phyloP scores from a whole-genome alignment of 1,140 invertebrate species.

The Lasaia peninsularis region DNA sequence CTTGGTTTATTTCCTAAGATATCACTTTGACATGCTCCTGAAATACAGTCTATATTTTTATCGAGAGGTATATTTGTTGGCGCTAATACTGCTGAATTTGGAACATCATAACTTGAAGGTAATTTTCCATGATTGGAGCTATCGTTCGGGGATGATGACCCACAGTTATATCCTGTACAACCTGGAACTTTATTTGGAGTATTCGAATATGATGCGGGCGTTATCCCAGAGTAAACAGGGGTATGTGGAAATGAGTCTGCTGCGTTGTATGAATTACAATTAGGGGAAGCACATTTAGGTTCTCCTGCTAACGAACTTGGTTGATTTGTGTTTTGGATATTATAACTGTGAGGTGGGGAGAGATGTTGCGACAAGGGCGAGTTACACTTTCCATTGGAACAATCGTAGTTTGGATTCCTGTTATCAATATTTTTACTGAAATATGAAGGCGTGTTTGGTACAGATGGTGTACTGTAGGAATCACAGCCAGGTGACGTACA shows the following conservation, averaged over 20 bases:
- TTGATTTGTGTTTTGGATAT: neutral
- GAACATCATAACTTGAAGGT: conserved; percentile 48
- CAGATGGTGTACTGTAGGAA: neutral
- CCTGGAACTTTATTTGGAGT: conserved; percentile 33
- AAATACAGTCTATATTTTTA: neutral
- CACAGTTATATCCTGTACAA: conserved; percentile 39
- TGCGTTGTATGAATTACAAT: conserved; percentile 7
- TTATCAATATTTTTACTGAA: conserved; percentile 1
- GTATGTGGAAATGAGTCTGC: neutral
- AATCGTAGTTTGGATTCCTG: conserved; percentile 13
- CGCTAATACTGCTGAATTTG: conserved; percentile 31
- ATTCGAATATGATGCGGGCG: conserved; percentile 17
- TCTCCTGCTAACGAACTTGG: neutral
- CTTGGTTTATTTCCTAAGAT: neutral
- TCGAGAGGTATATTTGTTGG: neutral
- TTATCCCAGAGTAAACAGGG: conserved; percentile 13
- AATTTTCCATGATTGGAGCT: conserved; percentile 23
- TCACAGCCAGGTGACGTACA: neutral
- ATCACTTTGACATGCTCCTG: conserved; percentile 4
- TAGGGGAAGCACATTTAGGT: neutral
- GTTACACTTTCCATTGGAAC: conserved; percentile 31
- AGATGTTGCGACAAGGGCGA: neutral
- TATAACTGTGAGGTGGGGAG: conserved; percentile 4
- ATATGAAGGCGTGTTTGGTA: conserved; percentile 14
- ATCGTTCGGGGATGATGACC: conserved; percentile 13